A percentile compares a stretch with the other conserved stretches of the same genome.
Evolutionary conservation across 2,888 invertebrate species (phyloP).

Genomic region (Tromatobia lineatoria): DNA sequence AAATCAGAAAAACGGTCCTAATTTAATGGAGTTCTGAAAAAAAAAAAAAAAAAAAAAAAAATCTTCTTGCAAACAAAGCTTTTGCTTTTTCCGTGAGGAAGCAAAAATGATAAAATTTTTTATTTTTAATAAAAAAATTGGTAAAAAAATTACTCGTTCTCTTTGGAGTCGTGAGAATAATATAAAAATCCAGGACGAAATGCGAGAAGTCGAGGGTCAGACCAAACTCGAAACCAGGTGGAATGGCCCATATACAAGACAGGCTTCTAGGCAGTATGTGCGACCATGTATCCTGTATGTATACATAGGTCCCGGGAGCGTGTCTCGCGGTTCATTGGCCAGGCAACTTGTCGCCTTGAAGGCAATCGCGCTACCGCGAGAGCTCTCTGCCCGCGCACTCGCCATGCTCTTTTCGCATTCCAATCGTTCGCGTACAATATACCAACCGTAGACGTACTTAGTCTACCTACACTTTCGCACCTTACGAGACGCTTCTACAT

Average conservation of each 20-base stretch:
- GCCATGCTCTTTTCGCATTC: conserved; percentile 77
- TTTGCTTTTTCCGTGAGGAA: too few relatives aligned
- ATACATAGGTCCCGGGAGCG: conserved; percentile 37
- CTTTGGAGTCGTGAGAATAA: too few relatives aligned
- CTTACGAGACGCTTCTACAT: conserved; percentile 19
- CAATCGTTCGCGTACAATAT: conserved; percentile 69
- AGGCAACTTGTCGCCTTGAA: conserved; percentile 83
- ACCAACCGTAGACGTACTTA: conserved; percentile 63
- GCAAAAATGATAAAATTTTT: too few relatives aligned
- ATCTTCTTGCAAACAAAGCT: too few relatives aligned
- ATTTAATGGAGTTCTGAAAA: too few relatives aligned
- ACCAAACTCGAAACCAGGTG: too few relatives aligned
- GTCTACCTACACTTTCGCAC: conserved; percentile 36
- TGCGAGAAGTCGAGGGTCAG: too few relatives aligned
- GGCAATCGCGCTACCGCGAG: conserved; percentile 75
- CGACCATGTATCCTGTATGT: conserved; percentile 25
- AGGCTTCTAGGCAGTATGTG: conserved; percentile 7
- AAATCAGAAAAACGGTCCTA: too few relatives aligned
- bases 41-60: too few relatives aligned
- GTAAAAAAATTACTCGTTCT: too few relatives aligned
- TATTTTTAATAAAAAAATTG: too few relatives aligned
- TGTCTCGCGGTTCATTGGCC: conserved; percentile 81
- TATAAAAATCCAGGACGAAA: too few relatives aligned
- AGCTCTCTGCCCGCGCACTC: conserved; percentile 61
- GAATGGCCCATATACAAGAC: background rate